Evolutionary conservation across 2,888 invertebrate species (phyloP).

Genomic region (Orchesella flavescens): DNA sequence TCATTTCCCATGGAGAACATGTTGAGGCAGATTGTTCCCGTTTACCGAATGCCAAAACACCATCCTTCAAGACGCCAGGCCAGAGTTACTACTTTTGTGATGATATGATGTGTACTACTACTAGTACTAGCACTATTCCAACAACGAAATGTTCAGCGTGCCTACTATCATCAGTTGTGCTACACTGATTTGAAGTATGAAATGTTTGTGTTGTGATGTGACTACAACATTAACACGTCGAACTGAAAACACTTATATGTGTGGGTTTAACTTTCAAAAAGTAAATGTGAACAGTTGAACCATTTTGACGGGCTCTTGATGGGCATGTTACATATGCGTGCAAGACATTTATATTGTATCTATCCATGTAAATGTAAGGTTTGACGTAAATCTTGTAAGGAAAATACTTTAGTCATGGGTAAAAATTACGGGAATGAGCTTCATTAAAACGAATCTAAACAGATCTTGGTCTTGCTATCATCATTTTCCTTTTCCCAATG

Average conservation of each 20-base stretch:
- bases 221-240: neutral
- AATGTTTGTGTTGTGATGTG: constrained; percentile 38
- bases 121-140: neutral
- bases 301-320: no score
- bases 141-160: constrained; percentile 23
- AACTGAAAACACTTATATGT: neutral
- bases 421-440: neutral
- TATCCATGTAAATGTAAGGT: neutral
- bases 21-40: constrained; percentile 45
- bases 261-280: constrained; percentile 44
- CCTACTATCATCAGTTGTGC: constrained; percentile 11
- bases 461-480: neutral
- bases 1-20: constrained; percentile 28
- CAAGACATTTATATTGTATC: neutral
- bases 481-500: constrained; percentile 27
- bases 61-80: constrained; percentile 50
- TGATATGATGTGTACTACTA: neutral
- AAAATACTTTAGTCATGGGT: neutral
- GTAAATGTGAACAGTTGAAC: constrained; percentile 13
- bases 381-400: neutral
- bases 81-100: constrained; percentile 1
- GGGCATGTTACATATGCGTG: neutral
- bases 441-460: constrained; percentile 5
- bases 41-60: constrained; percentile 53
- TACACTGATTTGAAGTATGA: constrained; percentile 8